Evolutionary conservation across 1,140 invertebrate species (phyloP), one percentile per base, ranked within the genome.

Genomic region (Meloidogyne hapla): DNA sequence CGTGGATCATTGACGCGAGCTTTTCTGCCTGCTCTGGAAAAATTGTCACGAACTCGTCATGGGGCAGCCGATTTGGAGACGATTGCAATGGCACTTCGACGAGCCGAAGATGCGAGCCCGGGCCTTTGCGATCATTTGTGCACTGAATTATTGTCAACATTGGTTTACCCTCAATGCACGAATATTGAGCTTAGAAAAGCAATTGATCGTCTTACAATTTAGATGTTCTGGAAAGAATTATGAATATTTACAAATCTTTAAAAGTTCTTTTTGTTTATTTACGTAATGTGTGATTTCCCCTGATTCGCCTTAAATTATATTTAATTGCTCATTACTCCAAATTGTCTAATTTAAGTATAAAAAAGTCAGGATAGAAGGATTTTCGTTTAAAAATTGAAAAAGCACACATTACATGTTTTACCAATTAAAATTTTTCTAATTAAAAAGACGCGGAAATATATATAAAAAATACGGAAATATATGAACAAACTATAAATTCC

Each of bases 41-140:
- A 83, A 25, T 74, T 86, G 13, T 83, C 86, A 2, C 76, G 81
- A 28, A 86, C 84, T 6, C 76, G 85, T 23, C 84, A 86, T 69
- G 80, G 77, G 8, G 42, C 69, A 10, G 79, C 84, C 6, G 80
- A 82, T 65, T 70, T 86, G 25, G 75, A 86, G 21, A 63, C 62
- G 13, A 48, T 86, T 18, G 84, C 83, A 26, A 69, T 65, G 15
- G 83, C 83, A 9, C 70, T 86, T 18, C 42, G 76, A 61, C 79
- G 77, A 28, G 85, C 85, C 0, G 85, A 86, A 77, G 23, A 45
- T 38, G 72, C 75, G 8, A 80, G 80, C 66, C 85, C 85, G 1
- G 85, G 85, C 6, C 65, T 86, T 21, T 87, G 85, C 70, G 84
- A 86, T 74, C 75, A 85, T 42, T 56, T 86, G 12, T 61, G 86